phyloP scores from a whole-genome alignment of 2,888 invertebrate species.

The Limnephilus auricula region DNA sequence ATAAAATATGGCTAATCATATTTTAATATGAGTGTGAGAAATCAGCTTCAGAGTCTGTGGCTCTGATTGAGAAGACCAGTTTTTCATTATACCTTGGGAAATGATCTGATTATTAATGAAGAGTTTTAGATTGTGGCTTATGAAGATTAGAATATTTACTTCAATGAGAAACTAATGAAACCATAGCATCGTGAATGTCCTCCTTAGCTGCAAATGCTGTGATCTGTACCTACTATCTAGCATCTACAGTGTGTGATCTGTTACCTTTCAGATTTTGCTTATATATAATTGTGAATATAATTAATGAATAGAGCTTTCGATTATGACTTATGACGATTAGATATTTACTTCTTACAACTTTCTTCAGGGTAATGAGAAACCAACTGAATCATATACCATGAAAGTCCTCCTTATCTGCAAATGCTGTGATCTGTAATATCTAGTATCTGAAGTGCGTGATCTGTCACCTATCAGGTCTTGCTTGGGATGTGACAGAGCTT shows the following conservation, averaged over 20 bases:
- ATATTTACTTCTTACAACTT: background rate
- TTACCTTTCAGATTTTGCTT: no score
- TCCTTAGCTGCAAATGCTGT: no score
- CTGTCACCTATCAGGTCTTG: background rate
- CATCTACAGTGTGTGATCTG: no score
- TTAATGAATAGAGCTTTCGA: background rate
- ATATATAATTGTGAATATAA: background rate
- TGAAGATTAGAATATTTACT: no score
- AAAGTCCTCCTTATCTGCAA: background rate
- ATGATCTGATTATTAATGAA: no score
- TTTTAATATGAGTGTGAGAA: background rate
- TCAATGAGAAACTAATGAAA: no score
- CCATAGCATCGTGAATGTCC: no score
- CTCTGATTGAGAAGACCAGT: background rate
- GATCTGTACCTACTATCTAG: no score
- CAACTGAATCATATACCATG: background rate
- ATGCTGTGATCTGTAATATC: background rate
- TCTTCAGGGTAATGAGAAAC: background rate
- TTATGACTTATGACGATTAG: background rate
- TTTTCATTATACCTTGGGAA: background rate
- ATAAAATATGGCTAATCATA: background rate
- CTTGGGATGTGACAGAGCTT: background rate
- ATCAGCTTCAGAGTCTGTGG: background rate
- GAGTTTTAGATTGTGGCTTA: background rate
- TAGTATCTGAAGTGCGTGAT: background rate